Conservation (phyloP, 1,140 invertebrate species). For the Papilio polytes region DNA sequence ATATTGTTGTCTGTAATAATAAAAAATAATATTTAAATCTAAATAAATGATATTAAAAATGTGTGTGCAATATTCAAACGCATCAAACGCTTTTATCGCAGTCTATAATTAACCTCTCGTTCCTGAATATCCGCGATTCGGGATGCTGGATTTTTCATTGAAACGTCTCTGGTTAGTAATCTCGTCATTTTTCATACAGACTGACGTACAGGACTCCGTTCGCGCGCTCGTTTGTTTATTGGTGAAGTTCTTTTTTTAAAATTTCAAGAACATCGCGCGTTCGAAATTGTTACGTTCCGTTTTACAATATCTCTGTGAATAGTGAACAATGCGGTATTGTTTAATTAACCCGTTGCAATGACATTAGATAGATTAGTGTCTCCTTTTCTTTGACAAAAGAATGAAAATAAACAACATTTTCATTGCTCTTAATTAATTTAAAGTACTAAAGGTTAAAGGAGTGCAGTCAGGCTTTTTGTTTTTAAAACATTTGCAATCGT, state of each 20-base stretch:
- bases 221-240: slow-evolving; percentile 48
- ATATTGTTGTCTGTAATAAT: background rate
- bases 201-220: slow-evolving; percentile 56
- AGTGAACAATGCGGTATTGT: slow-evolving; percentile 33
- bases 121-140: slow-evolving; percentile 43
- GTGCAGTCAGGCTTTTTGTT: background rate
- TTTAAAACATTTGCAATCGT: background rate
- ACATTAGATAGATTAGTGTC: slow-evolving; percentile 30
- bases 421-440: no score
- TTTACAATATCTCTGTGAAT: slow-evolving; percentile 34
- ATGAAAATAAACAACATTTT: no score
- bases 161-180: slow-evolving; percentile 53
- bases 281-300: slow-evolving; percentile 36
- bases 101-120: slow-evolving; percentile 62
- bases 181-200: slow-evolving; percentile 48
- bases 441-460: background rate
- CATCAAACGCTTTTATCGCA: slow-evolving; percentile 49
- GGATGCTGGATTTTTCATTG: slow-evolving; percentile 53
- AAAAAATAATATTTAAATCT: background rate
- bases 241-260: slow-evolving; percentile 46
- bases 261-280: slow-evolving; percentile 13
- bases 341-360: background rate
- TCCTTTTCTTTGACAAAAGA: background rate
- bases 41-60: background rate
- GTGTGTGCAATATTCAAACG: slow-evolving; percentile 36